Percentiles rank a stretch among this genome's conserved stretches.
Evolutionary conservation across 2,888 invertebrate genomes (phyloP).

Genomic region (Parascotia fuliginaria): DNA sequence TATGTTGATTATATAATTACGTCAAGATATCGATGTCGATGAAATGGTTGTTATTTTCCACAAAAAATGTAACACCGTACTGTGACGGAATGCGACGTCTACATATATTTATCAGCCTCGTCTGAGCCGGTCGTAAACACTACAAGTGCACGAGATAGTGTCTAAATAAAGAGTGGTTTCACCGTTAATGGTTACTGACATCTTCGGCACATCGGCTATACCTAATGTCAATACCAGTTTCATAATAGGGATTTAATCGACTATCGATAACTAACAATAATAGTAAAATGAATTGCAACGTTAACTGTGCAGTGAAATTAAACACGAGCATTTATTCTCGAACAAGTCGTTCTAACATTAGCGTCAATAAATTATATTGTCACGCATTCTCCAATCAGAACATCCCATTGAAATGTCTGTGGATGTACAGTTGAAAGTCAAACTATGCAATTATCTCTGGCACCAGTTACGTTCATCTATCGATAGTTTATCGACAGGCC

Average conservation of each 20-base stretch:
- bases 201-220: conserved; percentile 66
- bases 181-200: conserved; percentile 72
- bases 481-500: conserved; percentile 45
- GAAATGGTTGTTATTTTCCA: conserved; percentile 52
- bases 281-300: background rate
- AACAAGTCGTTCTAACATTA: too few relatives aligned
- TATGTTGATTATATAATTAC: conserved; percentile 59
- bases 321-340: too few relatives aligned
- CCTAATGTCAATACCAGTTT: conserved; percentile 61
- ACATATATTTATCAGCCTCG: conserved; percentile 53
- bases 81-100: conserved; percentile 48
- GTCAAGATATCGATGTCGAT: conserved; percentile 56
- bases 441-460: background rate
- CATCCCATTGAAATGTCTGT: background rate
- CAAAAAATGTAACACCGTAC: conserved; percentile 45
- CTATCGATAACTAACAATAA: background rate
- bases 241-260: conserved; percentile 52
- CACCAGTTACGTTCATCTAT: conserved; percentile 31
- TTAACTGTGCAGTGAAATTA: too few relatives aligned
- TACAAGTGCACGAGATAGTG: conserved; percentile 61
- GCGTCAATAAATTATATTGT: background rate
- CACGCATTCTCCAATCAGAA: background rate
- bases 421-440: background rate
- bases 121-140: conserved; percentile 55
- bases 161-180: conserved; percentile 73